phyloP scores from a whole-genome alignment of 2,888 invertebrate species.

The Diogma glabrata region DNA sequence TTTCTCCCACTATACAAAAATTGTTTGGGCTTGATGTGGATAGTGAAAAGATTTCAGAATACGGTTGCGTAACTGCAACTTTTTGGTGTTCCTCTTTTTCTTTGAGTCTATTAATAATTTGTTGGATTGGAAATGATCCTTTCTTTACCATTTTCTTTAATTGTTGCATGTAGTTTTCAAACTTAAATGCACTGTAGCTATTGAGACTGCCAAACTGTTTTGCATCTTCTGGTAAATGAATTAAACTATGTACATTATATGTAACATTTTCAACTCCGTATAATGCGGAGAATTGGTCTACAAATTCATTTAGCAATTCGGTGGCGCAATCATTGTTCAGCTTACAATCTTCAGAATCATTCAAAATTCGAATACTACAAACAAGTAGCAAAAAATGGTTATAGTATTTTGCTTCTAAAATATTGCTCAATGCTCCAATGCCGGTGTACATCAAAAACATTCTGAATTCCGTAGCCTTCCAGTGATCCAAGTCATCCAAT shows the following conservation, averaged over 20 bases:
- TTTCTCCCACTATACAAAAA: too few relatives aligned
- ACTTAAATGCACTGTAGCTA: conserved; percentile 7
- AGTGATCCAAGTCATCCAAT: background rate
- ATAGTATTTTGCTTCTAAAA: conserved; percentile 2
- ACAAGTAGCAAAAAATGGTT: too few relatives aligned
- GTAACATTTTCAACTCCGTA: conserved; percentile 15
- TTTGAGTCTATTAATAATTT: conserved; percentile 4
- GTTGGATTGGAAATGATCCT: conserved; percentile 7
- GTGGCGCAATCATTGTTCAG: conserved; percentile 6
- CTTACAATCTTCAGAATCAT: conserved; percentile 1
- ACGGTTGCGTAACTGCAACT: background rate
- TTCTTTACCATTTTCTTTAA: too few relatives aligned
- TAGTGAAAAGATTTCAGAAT: background rate
- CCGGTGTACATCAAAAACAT: conserved; percentile 2
- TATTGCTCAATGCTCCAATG: background rate
- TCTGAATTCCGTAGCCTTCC: background rate
- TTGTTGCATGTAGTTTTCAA: conserved; percentile 6
- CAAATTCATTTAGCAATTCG: conserved; percentile 13
- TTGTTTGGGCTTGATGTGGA: too few relatives aligned
- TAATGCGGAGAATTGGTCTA: conserved; percentile 12
- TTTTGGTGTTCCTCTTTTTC: background rate
- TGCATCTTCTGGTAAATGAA: conserved; percentile 13
- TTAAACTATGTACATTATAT: conserved; percentile 17
- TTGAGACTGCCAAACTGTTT: conserved; percentile 6
- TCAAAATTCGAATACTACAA: too few relatives aligned